Conservation (phyloP, 1,140 invertebrate species). For the Matsumurasca onukii region DNA sequence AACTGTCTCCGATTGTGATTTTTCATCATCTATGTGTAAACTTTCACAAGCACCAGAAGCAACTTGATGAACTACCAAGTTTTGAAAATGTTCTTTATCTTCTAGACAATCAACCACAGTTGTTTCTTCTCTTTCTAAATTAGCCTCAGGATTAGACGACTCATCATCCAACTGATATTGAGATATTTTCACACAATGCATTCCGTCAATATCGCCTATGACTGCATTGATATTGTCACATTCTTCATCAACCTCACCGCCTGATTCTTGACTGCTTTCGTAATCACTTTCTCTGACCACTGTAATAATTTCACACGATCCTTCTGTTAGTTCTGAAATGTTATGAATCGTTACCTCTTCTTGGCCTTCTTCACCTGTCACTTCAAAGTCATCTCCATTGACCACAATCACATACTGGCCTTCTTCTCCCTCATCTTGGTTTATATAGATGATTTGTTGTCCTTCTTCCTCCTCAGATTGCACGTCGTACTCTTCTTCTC, state of each 20-base stretch:
- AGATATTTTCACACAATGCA: slow-evolving; percentile 18
- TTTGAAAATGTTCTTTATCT: neutral
- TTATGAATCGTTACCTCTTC: slow-evolving; percentile 6
- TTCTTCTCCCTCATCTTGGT: slow-evolving; percentile 24
- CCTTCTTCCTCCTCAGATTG: slow-evolving; percentile 10
- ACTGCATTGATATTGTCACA: slow-evolving; percentile 31
- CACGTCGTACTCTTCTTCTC: slow-evolving; percentile 20
- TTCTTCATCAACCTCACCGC: neutral
- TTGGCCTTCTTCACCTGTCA: neutral
- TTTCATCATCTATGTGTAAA: neutral
- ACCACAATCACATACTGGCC: slow-evolving; percentile 20
- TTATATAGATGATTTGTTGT: neutral
- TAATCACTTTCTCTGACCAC: slow-evolving; percentile 31
- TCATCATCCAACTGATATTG: slow-evolving; percentile 30
- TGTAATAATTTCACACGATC: slow-evolving; percentile 32
- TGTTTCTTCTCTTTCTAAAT: neutral
- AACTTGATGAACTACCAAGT: neutral
- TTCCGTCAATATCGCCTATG: slow-evolving; percentile 27
- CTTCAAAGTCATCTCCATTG: slow-evolving; percentile 11
- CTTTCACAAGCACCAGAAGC: neutral
- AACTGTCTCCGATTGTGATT: too few species aligned
- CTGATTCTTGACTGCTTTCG: slow-evolving; percentile 32
- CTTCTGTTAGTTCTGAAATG: slow-evolving; percentile 15
- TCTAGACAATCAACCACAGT: neutral
- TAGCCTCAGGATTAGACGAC: neutral